phyloP scores from a whole-genome alignment of 2,888 invertebrate genomes.

The Esperia sulphurella region DNA sequence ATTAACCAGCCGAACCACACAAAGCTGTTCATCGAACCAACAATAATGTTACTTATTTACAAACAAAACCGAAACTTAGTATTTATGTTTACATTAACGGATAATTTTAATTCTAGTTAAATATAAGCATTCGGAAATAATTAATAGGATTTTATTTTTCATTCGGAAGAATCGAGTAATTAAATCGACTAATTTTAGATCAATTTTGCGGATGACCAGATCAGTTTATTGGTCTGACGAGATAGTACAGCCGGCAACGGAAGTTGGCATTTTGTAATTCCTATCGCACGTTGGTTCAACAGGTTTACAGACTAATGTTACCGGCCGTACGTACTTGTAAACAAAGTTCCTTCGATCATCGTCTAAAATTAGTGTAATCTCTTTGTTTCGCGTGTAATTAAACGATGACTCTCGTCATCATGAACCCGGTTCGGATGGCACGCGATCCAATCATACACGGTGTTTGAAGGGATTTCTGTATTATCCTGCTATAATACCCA shows the following conservation, averaged over 20 bases:
- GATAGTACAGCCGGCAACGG: too few relatives aligned
- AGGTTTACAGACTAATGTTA: too few relatives aligned
- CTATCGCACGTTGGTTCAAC: too few relatives aligned
- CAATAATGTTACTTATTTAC: too few relatives aligned
- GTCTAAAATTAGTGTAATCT: neutral
- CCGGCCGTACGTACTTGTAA: neutral
- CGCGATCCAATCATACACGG: neutral
- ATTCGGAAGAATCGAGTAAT: neutral
- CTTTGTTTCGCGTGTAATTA: slow-evolving; percentile 1
- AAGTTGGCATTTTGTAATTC: too few relatives aligned
- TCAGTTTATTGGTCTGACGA: neutral
- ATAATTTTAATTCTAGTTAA: too few relatives aligned
- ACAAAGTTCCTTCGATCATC: neutral
- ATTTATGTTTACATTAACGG: neutral
- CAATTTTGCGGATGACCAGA: slow-evolving; percentile 1
- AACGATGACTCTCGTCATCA: slow-evolving; percentile 2
- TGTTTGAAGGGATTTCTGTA: too few relatives aligned
- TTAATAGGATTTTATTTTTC: neutral
- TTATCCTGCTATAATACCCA: too few relatives aligned
- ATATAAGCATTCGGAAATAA: neutral
- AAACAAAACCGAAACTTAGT: neutral
- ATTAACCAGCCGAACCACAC: too few relatives aligned
- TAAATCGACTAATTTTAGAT: neutral
- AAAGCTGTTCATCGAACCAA: too few relatives aligned
- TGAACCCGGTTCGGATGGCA: slow-evolving; percentile 1